Evolutionary conservation across 2,113 vertebrate species (phyloP), one percentile per base, ranked within the genome.

Genomic region (Pluvianellus socialis): DNA sequence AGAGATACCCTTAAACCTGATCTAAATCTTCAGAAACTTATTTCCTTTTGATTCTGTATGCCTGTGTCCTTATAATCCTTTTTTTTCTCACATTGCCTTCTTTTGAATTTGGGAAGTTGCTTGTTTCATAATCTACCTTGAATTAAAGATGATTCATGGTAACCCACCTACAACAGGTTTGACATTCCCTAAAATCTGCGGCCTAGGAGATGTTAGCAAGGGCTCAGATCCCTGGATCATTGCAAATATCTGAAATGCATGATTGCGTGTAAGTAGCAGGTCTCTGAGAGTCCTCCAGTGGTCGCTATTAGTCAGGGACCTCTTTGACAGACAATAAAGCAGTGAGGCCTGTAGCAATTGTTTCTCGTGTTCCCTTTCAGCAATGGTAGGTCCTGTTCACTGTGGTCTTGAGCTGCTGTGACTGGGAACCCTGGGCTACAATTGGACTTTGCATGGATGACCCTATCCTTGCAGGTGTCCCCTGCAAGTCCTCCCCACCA

Each of bases 401-500:
- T 6, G 9, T 2, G 18, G 23, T 52, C 4, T 33, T 65, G 62
- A 86, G 12, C 32, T 79, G 24, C 17, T 5, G 2, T 2, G 50
- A 7, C 49, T 5, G 9, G 68, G n/a, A 81, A 19, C 11, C 27
- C 35, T 55, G 59, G 30, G 18, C 17, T 84, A 70, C 19, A 47
- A 2, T 4, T 20, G 47, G 44, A 3, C 49, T 27, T 75, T 12
- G 45, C 27, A 55, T 0, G 0, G 22, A 3, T 32, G 28, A 52
- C 50, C 14, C 10, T 52, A 44, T 30, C 21, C 49, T 49, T 56
- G 47, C 44, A 61, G 40, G 30, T 58, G 40, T 32, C 8, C 21
- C 6, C 38, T 68, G 30, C 23, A 45, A 7, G 21, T 75, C 21
- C 33, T 55, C 49, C 16, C 21, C 40, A 28, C 9, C 47, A 92